Evolutionary conservation across 2,113 vertebrate genomes (phyloP), one percentile per base, ranked within the genome.

Genomic region (Orientallactaga bullata): DNA sequence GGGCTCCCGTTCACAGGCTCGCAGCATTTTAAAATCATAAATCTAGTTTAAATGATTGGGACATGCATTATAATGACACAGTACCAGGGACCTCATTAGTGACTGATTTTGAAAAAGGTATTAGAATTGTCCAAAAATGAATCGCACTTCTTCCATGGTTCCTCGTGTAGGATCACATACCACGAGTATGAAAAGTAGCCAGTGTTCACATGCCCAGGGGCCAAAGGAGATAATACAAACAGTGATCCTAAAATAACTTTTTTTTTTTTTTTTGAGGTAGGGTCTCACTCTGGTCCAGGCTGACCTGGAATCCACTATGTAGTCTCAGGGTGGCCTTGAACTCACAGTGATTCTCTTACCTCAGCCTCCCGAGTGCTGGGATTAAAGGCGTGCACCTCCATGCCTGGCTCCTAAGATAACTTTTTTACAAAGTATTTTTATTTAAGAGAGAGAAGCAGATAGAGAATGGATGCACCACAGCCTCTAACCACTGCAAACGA

Each of bases 11-110:
- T 28, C 39, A 86, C 88, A 88, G 35, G 16, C 85, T 35, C 76
- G 55, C 10, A 61, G 21, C 21, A 73, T 89, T 91, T 95, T 35
- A 26, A 86, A 95, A 84, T 92, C 90, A 78, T 35, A 78, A 95
- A 89, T 73, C 87, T 78, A 73, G 35, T 93, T 94, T 84, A 90
- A 91, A 72, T 95, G 92, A 97, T 95, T 82, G 90, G 93, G 86
- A 92, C 37, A 51, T 42, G 87, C 85, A 73, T 89, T 88, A 60
- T 71, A 86, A 93, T 85, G 93, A 92, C 78, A 77, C 30, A 90
- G 66, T 55, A 35, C 96, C 42, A 88, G 76, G 81, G 95, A 95
- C 72, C 92, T 96, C 74, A 91, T 88, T 92, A 94, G 77, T 18
- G 74, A 94, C 84, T 89, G 85, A 80, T 71, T 98, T 94, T 79